Evolutionary conservation across 2,888 invertebrate genomes (phyloP).

Genomic region (Eupithecia subumbrata): DNA sequence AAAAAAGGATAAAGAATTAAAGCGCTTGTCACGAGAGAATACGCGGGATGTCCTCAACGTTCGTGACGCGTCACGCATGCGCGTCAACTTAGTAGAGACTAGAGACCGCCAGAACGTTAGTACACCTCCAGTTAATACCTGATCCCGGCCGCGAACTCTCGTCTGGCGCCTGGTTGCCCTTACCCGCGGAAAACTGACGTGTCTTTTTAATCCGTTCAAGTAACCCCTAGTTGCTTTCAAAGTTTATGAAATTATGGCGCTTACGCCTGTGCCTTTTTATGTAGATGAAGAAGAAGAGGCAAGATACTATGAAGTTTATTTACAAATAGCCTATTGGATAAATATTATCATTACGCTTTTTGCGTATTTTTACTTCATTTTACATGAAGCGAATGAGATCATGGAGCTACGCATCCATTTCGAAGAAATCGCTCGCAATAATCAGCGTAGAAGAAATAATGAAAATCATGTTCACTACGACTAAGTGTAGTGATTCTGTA

Average conservation of each 20-base stretch:
- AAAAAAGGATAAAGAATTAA: not conserved
- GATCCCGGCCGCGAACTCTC: conserved; percentile 12
- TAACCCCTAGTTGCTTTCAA: not conserved
- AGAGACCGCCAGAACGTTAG: not conserved
- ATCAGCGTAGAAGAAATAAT: not conserved
- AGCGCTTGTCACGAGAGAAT: not conserved
- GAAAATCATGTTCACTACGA: not conserved
- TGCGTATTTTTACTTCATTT: not conserved
- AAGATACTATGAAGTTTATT: not conserved
- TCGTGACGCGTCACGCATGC: conserved; percentile 27
- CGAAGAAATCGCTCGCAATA: not conserved
- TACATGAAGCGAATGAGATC: not conserved
- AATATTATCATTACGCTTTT: not conserved
- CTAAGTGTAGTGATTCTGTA: not conserved
- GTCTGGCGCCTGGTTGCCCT: not conserved
- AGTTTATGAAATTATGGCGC: not conserved
- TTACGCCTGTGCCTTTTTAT: not conserved
- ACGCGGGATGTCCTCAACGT: not conserved
- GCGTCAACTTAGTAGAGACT: conserved; percentile 15
- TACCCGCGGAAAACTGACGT: conserved; percentile 28
- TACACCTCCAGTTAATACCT: conserved; percentile 13
- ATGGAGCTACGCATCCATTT: rapidly evolving
- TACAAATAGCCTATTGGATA: not conserved
- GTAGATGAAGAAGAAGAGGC: not conserved
- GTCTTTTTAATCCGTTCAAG: not conserved